Percentiles rank a stretch among this genome's conserved stretches.
Evolutionary conservation across 2,888 invertebrate species (phyloP).

Genomic region (Dusona sp.): DNA sequence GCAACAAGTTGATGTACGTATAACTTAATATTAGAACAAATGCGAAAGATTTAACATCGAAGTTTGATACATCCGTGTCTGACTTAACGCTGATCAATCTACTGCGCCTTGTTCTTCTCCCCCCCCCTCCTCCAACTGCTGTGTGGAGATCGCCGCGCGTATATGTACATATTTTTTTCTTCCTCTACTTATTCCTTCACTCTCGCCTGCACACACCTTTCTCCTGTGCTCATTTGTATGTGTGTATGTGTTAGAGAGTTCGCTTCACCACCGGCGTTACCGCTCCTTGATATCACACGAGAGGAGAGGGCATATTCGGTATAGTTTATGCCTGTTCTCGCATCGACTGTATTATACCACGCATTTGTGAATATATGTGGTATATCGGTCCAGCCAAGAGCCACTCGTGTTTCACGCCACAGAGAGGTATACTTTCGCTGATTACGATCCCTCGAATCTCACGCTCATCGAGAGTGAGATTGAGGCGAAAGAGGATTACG

Average conservation of each 20-base stretch:
- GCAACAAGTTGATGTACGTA: neutral
- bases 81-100: conserved; percentile 59
- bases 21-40: neutral
- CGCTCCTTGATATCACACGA: conserved; percentile 61
- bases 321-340: conserved; percentile 45
- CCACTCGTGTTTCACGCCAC: conserved; percentile 67
- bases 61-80: conserved; percentile 44
- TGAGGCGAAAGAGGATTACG: conserved; percentile 38
- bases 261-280: conserved; percentile 50
- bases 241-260: conserved; percentile 34
- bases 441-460: conserved; percentile 67
- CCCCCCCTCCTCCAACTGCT: conserved; percentile 1
- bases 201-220: conserved; percentile 68
- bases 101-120: conserved; percentile 49
- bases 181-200: conserved; percentile 58
- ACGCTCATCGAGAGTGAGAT: conserved; percentile 59
- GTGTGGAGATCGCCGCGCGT: conserved; percentile 1
- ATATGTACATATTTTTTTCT: conserved; percentile 25
- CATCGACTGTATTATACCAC: conserved; percentile 28
- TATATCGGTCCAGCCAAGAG: conserved; percentile 55
- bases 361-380: conserved; percentile 1
- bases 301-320: conserved; percentile 40
- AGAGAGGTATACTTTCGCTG: conserved; percentile 70
- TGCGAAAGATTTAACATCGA: neutral
- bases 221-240: conserved; percentile 52